Evolutionary conservation across 2,888 invertebrate species (phyloP).

Genomic region (Siphlonurus alternatus): DNA sequence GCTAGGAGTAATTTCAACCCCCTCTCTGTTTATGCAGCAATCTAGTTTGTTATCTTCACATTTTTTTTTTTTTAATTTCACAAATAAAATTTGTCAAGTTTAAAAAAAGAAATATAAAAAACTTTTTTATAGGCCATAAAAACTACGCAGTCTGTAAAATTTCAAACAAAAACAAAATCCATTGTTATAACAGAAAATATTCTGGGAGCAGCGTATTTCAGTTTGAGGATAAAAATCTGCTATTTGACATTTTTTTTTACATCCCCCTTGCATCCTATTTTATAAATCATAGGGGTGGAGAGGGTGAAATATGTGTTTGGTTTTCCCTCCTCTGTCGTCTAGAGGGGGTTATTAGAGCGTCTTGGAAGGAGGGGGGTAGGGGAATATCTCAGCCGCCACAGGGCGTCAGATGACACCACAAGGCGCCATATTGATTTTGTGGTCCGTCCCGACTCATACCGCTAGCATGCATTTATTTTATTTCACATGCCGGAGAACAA

Average conservation of each 20-base stretch:
- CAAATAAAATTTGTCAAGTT: constrained; percentile 1
- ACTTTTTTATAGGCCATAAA: constrained; percentile 1
- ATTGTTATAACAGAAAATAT: too few relatives aligned
- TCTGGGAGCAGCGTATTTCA: too few relatives aligned
- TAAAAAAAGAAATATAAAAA: neutral
- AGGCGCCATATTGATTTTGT: too few relatives aligned
- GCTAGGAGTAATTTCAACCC: too few relatives aligned
- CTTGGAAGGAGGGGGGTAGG: too few relatives aligned
- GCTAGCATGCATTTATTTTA: too few relatives aligned
- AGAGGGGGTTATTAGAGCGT: neutral
- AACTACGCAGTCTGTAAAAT: neutral
- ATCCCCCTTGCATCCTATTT: neutral
- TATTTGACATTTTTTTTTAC: neutral
- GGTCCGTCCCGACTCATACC: too few relatives aligned
- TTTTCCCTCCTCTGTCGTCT: neutral
- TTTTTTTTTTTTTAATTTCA: constrained; percentile 1
- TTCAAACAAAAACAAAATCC: constrained; percentile 1
- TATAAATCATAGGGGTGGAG: constrained; percentile 3
- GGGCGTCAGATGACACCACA: too few relatives aligned
- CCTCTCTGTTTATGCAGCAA: neutral
- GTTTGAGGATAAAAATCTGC: constrained; percentile 4
- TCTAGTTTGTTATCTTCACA: neutral
- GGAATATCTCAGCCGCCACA: neutral
- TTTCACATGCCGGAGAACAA: too few relatives aligned
- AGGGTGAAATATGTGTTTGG: neutral